These are phyloP conservation scores for Drusus annulatus DNA, from an alignment of 1,140 invertebrate genomes.

Conservation along the genomic window DNA sequence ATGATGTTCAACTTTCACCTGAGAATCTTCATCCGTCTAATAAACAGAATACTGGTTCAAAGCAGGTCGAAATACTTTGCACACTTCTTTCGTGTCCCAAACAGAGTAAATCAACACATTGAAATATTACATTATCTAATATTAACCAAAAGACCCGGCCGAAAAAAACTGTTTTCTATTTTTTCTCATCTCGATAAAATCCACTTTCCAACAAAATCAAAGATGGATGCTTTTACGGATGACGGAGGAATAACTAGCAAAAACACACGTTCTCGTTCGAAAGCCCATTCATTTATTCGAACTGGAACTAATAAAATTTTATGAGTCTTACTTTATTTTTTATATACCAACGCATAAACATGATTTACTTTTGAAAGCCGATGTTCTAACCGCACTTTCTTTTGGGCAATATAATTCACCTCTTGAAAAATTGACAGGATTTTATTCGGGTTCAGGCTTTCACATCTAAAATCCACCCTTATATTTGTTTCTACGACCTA, in stretches of 20 bases:
- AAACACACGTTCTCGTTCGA: too few species aligned
- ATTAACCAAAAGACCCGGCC: too few species aligned
- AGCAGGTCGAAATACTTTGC: not conserved
- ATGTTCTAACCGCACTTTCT: not conserved
- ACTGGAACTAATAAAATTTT: slow-evolving; percentile 9
- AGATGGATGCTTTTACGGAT: too few species aligned
- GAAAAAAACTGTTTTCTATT: too few species aligned
- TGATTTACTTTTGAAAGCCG: not conserved
- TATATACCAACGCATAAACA: slow-evolving; percentile 1
- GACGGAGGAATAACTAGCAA: too few species aligned
- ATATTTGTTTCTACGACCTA: too few species aligned
- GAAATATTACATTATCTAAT: too few species aligned
- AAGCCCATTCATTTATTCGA: not conserved
- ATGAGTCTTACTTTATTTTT: not conserved
- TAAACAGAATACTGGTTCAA: too few species aligned
- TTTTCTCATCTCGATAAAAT: too few species aligned
- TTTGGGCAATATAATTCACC: not conserved
- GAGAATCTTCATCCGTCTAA: not conserved
- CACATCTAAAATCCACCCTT: too few species aligned
- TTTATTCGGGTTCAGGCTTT: not conserved
- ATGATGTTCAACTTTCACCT: slow-evolving; percentile 6
- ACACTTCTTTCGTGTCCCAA: not conserved
- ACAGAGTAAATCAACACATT: not conserved
- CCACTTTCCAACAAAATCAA: too few species aligned
- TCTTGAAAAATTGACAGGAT: slow-evolving; percentile 7